A percentile compares a stretch with the other conserved stretches of the same genome.
These are phyloP conservation scores for Drosophila borealis DNA, from an alignment of 2,888 invertebrate genomes.

Conservation along the genomic window DNA sequence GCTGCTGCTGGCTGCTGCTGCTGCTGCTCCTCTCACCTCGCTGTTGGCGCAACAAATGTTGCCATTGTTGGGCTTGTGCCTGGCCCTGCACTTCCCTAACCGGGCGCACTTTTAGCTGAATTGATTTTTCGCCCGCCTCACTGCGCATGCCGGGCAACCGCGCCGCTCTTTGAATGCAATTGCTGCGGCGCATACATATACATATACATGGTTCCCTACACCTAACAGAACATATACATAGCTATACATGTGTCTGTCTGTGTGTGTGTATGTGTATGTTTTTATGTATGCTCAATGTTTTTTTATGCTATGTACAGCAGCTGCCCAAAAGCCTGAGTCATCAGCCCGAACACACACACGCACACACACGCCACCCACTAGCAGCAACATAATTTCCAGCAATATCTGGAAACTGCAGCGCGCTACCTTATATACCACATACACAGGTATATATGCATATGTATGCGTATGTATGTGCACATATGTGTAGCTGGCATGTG, in stretches of 20 bases:
- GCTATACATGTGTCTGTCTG: background rate
- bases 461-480: background rate
- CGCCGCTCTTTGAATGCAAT: conserved; percentile 58
- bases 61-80: conserved; percentile 58
- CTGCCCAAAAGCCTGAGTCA: conserved; percentile 53
- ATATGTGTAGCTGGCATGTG: conserved; percentile 17
- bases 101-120: conserved; percentile 82
- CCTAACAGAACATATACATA: conserved; percentile 7
- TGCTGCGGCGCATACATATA: conserved; percentile 14
- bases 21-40: conserved; percentile 9
- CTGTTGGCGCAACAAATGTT: conserved; percentile 76
- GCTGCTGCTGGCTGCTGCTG: conserved; percentile 9
- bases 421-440: conserved; percentile 13
- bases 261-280: background rate
- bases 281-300: conserved; percentile 9
- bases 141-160: conserved; percentile 77
- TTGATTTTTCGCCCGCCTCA: conserved; percentile 79
- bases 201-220: conserved; percentile 2
- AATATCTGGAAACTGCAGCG: conserved; percentile 56
- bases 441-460: background rate
- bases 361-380: conserved; percentile 13
- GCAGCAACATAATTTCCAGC: conserved; percentile 38
- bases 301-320: conserved; percentile 22
- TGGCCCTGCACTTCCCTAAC: conserved; percentile 66
- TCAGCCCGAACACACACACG: conserved; percentile 14